Evolutionary conservation across 2,888 invertebrate species (phyloP).

Genomic region (Dorcus parallelipipedus): DNA sequence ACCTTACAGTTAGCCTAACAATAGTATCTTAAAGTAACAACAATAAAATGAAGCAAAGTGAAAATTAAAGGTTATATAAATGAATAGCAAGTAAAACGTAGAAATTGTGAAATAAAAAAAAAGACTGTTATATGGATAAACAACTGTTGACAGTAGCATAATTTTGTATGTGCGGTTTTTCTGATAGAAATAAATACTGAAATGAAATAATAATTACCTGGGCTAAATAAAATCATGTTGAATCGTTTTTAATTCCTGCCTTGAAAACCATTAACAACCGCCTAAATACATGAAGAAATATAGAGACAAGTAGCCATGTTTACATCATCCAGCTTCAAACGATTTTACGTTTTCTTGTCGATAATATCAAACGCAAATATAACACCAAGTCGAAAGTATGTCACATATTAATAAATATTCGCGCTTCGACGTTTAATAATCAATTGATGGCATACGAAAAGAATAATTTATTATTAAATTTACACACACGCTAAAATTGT

Average conservation of each 20-base stretch:
- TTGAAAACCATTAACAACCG: constrained; percentile 23
- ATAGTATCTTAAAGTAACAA: too few relatives aligned
- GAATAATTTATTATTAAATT: constrained; percentile 9
- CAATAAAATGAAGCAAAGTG: not conserved
- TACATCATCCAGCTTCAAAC: constrained; percentile 29
- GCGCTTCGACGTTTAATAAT: constrained; percentile 4
- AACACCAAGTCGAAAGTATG: constrained; percentile 7
- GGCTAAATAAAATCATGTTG: constrained; percentile 44
- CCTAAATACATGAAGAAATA: constrained; percentile 22
- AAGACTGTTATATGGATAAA: constrained; percentile 9
- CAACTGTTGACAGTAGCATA: constrained; percentile 20
- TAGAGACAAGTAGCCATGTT: constrained; percentile 46
- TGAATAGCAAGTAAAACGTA: not conserved
- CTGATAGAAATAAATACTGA: not conserved
- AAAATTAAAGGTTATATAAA: not conserved
- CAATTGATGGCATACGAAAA: constrained; percentile 11
- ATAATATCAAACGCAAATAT: not conserved
- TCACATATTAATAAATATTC: constrained; percentile 2
- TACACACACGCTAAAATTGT: constrained; percentile 15
- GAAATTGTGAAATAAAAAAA: not conserved
- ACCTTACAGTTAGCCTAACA: too few relatives aligned
- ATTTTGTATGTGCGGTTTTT: too few relatives aligned
- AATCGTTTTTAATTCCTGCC: constrained; percentile 18
- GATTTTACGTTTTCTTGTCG: constrained; percentile 11
- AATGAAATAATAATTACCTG: constrained; percentile 37